These are phyloP conservation scores for Panorpa germanica DNA, from an alignment of 2,888 invertebrate genomes.

Conservation along the genomic window DNA sequence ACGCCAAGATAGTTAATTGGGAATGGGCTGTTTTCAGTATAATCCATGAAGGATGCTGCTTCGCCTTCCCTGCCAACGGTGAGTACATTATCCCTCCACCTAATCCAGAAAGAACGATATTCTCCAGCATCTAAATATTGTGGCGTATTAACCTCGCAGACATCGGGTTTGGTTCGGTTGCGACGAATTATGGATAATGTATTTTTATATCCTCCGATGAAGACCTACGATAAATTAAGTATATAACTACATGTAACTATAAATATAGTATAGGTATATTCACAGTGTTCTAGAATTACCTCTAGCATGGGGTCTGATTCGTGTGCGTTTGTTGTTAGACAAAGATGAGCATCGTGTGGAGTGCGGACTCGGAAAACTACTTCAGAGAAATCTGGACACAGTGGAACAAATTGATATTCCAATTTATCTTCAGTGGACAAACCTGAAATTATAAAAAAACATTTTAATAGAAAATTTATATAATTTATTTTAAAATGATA, in stretches of 20 bases:
- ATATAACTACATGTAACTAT: conserved; percentile 6
- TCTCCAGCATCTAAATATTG: conserved; percentile 52
- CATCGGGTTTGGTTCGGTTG: conserved; percentile 58
- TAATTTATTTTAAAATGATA: no score
- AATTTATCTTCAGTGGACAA: conserved; percentile 60
- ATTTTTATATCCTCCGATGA: conserved; percentile 81
- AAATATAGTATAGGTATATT: background rate
- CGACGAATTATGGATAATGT: conserved; percentile 65
- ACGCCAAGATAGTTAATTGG: conserved; percentile 57
- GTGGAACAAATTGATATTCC: conserved; percentile 65
- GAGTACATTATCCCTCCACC: conserved; percentile 43
- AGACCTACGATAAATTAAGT: conserved; percentile 29
- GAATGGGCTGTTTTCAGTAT: conserved; percentile 43
- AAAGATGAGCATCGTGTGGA: conserved; percentile 69
- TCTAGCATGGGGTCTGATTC: conserved; percentile 68
- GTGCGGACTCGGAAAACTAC: conserved; percentile 64
- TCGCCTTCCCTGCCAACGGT: conserved; percentile 58
- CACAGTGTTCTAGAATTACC: conserved; percentile 21
- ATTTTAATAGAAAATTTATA: no score
- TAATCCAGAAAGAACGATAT: conserved; percentile 69
- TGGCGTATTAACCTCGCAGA: conserved; percentile 48
- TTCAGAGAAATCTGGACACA: conserved; percentile 40
- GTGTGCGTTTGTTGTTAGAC: conserved; percentile 48
- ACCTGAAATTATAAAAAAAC: conserved; percentile 34
- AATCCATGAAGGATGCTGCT: conserved; percentile 51